These are phyloP conservation scores for Eupithecia exiguata DNA, from an alignment of 2,888 invertebrate genomes.

Conservation along the genomic window DNA sequence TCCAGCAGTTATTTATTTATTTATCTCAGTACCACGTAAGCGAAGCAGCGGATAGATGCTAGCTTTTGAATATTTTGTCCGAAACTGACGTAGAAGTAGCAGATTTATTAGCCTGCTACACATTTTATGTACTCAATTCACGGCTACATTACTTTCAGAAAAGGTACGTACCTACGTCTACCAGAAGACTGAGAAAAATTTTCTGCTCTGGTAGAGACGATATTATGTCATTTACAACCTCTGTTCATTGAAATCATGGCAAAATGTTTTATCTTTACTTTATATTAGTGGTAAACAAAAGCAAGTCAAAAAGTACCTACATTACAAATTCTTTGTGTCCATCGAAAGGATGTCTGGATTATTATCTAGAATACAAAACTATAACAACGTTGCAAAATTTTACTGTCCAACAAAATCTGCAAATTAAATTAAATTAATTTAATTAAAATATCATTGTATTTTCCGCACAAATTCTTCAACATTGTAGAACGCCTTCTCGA, in stretches of 20 bases:
- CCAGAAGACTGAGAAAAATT: neutral
- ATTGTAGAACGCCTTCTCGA: too few species aligned
- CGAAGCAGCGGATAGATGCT: neutral
- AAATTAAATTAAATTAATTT: too few species aligned
- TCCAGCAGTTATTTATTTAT: too few species aligned
- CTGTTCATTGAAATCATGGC: neutral
- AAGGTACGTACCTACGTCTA: neutral
- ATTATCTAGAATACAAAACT: neutral
- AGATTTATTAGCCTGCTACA: neutral
- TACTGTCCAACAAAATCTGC: too few species aligned
- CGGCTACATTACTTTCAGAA: conserved; percentile 5
- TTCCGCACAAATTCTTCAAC: too few species aligned
- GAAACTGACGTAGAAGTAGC: neutral
- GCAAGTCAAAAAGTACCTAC: neutral
- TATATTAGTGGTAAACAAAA: neutral
- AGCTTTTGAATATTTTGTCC: neutral
- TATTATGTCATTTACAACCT: neutral
- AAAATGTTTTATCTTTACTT: neutral
- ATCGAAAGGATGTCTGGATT: too few species aligned
- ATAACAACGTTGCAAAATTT: too few species aligned
- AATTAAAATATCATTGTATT: too few species aligned
- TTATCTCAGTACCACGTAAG: neutral
- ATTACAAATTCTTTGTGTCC: neutral
- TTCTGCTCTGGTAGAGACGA: neutral
- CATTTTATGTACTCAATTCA: conserved; percentile 5